Conservation (phyloP, 2,113 vertebrate species). For the Pseudopodoces humilis region DNA sequence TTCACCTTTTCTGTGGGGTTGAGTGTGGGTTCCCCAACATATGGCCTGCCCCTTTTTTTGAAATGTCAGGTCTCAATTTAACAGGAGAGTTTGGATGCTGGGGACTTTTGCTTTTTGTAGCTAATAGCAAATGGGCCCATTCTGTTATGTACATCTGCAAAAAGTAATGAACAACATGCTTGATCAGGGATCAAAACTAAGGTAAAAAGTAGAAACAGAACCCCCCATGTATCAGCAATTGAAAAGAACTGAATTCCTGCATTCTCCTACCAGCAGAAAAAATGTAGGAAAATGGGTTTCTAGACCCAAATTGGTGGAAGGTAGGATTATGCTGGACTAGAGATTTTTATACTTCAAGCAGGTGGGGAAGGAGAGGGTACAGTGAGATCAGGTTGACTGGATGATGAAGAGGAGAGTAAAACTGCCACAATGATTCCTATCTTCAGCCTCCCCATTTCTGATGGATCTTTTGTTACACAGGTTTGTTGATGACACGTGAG, state of each 20-base stretch:
- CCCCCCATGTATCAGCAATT: accelerated
- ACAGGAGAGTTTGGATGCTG: background rate
- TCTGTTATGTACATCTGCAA: background rate
- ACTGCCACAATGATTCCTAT: background rate
- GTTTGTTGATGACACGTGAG: background rate
- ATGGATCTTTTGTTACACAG: background rate
- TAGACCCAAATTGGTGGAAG: background rate
- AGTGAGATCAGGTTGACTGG: background rate
- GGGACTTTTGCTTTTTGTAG: background rate
- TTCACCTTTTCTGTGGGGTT: background rate
- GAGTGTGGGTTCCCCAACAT: background rate
- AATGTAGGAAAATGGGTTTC: background rate
- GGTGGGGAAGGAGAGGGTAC: background rate
- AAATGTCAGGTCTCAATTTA: background rate
- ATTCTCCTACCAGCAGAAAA: background rate
- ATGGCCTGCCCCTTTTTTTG: background rate
- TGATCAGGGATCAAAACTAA: background rate
- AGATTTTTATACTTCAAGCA: background rate
- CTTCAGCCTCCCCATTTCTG: background rate
- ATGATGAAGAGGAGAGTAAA: background rate
- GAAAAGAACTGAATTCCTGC: background rate
- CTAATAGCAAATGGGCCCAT: background rate
- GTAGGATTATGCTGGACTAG: background rate
- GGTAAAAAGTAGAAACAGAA: background rate
- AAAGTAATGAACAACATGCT: background rate